phyloP scores from a whole-genome alignment of 2,113 vertebrate species.

The Monarcha castaneiventris region DNA sequence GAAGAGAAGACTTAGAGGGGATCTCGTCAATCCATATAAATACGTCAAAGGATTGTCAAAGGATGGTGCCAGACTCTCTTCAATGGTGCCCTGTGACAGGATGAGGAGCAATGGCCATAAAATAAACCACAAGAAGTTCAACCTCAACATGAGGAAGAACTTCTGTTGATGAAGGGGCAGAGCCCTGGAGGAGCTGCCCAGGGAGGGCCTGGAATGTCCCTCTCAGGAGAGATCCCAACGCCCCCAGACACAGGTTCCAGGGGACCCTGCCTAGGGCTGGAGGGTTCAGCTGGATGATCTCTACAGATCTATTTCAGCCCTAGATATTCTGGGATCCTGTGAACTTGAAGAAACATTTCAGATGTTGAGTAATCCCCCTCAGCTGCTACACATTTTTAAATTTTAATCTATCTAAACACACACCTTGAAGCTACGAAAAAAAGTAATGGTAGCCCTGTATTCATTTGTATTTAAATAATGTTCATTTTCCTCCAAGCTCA shows the following conservation, averaged over 20 bases:
- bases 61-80: background rate
- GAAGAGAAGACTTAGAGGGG: background rate
- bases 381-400: background rate
- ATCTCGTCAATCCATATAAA: background rate
- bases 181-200: background rate
- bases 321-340: too few relatives aligned
- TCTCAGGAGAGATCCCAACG: background rate
- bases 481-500: background rate
- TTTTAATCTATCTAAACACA: background rate
- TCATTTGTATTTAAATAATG: background rate
- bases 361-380: background rate
- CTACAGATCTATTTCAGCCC: accelerated
- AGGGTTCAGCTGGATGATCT: accelerated
- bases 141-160: background rate
- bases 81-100: background rate
- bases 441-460: background rate
- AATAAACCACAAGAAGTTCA: accelerated
- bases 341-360: background rate
- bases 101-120: background rate
- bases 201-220: too few relatives aligned
- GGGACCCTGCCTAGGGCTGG: background rate
- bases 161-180: background rate
- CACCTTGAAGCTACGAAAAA: background rate
- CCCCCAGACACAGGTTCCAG: too few relatives aligned
- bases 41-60: background rate